Base-by-base conservation (phyloP, 2,888 invertebrate genomes). In the Fabriciana adippe region DNA sequence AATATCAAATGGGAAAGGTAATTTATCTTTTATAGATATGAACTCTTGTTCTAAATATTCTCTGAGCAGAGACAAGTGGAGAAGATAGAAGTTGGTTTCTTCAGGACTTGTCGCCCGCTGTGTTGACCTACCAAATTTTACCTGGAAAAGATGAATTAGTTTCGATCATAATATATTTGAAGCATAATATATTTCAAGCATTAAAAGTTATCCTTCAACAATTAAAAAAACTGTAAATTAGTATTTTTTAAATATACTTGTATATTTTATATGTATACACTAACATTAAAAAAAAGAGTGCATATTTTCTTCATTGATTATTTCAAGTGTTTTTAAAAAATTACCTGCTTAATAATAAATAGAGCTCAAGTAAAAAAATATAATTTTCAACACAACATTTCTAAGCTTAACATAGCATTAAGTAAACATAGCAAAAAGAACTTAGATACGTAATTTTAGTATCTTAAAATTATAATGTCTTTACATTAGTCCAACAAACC, bases 21-120 rank as follows among this genome's bases (percentile, higher is more conserved):
- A 81, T 16, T 93, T 93, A 8, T 93, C 91, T 79, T 95, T 95
- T n/a, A 97, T 83, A 0, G 89, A 78, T 69, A 94, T 91, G 87
- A 99, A 99, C 85, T 99, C 99, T 85, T 97, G 94, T 78, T 97
- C 97, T 74, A 99, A 92, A 86, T 99, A 99, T 79, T 99, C 98
- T 76, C 98, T 93, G 83, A 99, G 93, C 60, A 99, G 88, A 0
- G 98, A 98, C 75, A 99, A 92, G 85, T 99, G 99, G 14, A 99
- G 93, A 6, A 99, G 93, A 86, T 96, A 98, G 91, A 99, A 99
- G 59, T 96, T 97, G 0, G 97, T 98, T 81, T 98, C 97, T 82
- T 98, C 98, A 0, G 97, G 96, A 35, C 96, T 95, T 5, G 94
- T 93, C 0, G 95, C 92, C 55, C 94, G 93, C 76, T 95, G 96